Base-by-base conservation (phyloP, 1,140 invertebrate species). In the Calephelis virginiensis region DNA sequence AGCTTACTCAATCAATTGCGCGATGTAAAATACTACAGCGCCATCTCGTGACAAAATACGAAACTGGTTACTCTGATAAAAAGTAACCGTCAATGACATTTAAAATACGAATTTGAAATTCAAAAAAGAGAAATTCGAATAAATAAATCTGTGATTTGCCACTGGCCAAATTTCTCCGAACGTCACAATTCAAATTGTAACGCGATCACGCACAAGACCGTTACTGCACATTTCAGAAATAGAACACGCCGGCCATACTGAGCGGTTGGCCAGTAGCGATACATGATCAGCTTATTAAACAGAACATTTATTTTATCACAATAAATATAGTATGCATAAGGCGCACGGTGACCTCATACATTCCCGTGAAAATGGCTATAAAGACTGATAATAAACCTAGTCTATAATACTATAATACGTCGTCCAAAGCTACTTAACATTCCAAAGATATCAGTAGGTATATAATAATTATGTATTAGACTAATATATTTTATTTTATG, bases 161-260 rank as follows among this genome's bases (percentile, higher is more conserved):
- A 63, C 49, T 73, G 79, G 76, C 81, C 86, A 80, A 90, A 90
- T 90, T 90, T 89, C 87, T 80, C 87, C 81, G 85, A 86, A 87
- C 82, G 77, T 86, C 83, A 80, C 85, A 87, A 87, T 85, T 84
- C 76, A 77, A 89, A 89, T 85, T 69, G 81, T 84, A 85, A 77
- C 78, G 72, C 84, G 78, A 89, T 86, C 87, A 90, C 87, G 86
- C 83, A 67, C 78, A 68, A 67, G 65, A 86, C 87, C 87, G 87
- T 88, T 88, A 88, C 77, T 85, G 86, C 86, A 88, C 86, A 88
- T 89, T 89, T 90, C 86, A 83, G 80, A 88, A 90, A 88, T 90
- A 88, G 87, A 86, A 87, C 85, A 82, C 75, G 77, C 82, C 85
- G 81, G 83, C 85, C 87, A 90, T 90, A 88, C 79, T 78, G 85